phyloP scores from a whole-genome alignment of 2,888 invertebrate genomes.

The Lithophane ornitopus region DNA sequence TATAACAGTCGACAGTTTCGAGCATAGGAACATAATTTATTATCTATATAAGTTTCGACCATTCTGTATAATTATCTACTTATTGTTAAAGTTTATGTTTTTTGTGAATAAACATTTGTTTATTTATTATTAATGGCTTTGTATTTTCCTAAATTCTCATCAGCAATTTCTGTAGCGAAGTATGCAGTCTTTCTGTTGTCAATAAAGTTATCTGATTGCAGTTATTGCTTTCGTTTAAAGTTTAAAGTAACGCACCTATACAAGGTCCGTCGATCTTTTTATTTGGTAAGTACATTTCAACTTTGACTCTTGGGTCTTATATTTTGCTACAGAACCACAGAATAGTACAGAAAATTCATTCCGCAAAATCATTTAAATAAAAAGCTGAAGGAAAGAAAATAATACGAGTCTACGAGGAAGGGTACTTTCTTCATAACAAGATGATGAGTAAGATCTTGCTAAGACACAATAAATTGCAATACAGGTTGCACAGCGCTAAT shows the following conservation, averaged over 20 bases:
- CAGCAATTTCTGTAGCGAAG: background rate
- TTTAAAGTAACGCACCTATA: background rate
- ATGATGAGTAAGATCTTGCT: constrained; percentile 24
- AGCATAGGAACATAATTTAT: background rate
- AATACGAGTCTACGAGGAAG: constrained; percentile 6
- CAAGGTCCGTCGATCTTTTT: background rate
- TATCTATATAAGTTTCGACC: background rate
- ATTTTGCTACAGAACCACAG: background rate
- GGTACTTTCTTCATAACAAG: constrained; percentile 17
- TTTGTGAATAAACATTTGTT: no score
- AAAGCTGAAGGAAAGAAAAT: constrained; percentile 19
- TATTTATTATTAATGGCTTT: background rate
- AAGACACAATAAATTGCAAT: no score
- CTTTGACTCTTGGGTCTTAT: background rate
- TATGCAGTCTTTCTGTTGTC: background rate
- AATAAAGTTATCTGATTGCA: background rate
- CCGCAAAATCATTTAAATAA: no score
- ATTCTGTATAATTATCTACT: no score
- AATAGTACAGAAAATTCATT: no score
- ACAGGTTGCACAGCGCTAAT: no score
- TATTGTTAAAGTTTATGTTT: no score
- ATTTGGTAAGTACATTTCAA: background rate
- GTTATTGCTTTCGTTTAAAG: constrained; percentile 2
- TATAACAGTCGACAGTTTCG: background rate
- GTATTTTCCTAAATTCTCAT: background rate